Base-by-base conservation (phyloP, 2,888 invertebrate genomes). In the Drosophila buzzatii region DNA sequence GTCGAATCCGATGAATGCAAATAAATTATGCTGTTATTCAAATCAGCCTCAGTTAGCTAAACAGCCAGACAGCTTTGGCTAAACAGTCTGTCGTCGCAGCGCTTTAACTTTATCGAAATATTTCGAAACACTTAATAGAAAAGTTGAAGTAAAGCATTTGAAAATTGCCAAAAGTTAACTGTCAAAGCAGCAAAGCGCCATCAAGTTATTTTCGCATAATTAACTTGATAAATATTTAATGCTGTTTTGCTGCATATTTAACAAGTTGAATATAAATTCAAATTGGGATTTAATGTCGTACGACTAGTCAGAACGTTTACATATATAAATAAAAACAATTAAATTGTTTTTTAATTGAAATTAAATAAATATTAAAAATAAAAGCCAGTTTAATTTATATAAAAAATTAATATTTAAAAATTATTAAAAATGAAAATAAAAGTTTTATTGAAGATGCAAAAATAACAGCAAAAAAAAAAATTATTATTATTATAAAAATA, bases 21-120 rank as follows among this genome's bases (percentile, higher is more conserved):
- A 68, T 75, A 84, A 86, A 84, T 90, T 84, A 89, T 89, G 87
- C 87, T 69, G 75, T 86, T 90, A 64, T 81, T 81, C 67, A 62
- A 78, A 86, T 73, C 63, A 69, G 52, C 8, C 42, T 23, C 70
- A 67, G 59, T 63, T 61, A 53, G 61, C 45, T 67, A 41, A 53
- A 53, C 44, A 45, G 59, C 59, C 53, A 53, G 35, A 18, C 12
- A 65, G 64, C 51, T 39, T 53, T 16, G 14, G 42, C 39, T 49
- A 31, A 64, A 18, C 16, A n/a, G 4, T n/a, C 31, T 27, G 45
- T 42, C 45, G 42, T 18, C 39, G 53, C 45, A 35, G 23, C 39
- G 37, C 73, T 60, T 71, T 59, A 66, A 62, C 52, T 70, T 75
- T 64, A 55, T 61, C 45, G 18, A 68, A 75, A 70, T 77, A 63